Evolutionary conservation across 2,113 vertebrate genomes (phyloP).

Genomic region (Hystrix brachyura): DNA sequence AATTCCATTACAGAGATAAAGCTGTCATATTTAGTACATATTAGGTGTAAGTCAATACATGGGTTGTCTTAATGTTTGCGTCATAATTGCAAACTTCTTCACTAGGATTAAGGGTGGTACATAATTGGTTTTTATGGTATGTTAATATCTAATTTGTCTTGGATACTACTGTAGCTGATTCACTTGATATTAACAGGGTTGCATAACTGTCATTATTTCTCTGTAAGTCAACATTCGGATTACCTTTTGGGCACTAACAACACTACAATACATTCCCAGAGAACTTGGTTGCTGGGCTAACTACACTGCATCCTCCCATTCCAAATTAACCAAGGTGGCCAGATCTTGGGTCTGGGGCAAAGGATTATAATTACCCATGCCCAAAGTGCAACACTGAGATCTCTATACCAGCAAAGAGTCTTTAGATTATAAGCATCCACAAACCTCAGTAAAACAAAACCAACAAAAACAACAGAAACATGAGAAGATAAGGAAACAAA

Average conservation of each 20-base stretch:
- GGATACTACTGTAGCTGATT: background rate
- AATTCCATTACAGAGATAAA: background rate
- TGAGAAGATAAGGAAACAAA: background rate
- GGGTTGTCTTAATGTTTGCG: background rate
- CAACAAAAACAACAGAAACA: background rate
- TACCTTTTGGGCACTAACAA: background rate
- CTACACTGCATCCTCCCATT: background rate
- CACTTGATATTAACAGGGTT: background rate
- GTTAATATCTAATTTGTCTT: background rate
- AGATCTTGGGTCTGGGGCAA: background rate
- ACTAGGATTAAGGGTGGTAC: background rate
- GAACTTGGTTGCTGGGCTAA: background rate
- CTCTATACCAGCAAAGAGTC: background rate
- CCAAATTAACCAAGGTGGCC: background rate
- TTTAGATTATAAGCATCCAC: background rate
- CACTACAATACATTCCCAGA: background rate
- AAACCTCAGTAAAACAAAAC: background rate
- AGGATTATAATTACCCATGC: background rate
- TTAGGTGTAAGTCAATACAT: background rate
- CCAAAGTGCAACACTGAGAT: background rate
- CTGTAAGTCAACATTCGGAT: background rate
- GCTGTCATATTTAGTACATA: background rate
- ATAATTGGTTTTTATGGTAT: background rate
- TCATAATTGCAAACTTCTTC: background rate
- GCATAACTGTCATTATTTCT: background rate